Evolutionary conservation across 1,140 invertebrate species (phyloP).

Genomic region (Galendromus occidentalis): DNA sequence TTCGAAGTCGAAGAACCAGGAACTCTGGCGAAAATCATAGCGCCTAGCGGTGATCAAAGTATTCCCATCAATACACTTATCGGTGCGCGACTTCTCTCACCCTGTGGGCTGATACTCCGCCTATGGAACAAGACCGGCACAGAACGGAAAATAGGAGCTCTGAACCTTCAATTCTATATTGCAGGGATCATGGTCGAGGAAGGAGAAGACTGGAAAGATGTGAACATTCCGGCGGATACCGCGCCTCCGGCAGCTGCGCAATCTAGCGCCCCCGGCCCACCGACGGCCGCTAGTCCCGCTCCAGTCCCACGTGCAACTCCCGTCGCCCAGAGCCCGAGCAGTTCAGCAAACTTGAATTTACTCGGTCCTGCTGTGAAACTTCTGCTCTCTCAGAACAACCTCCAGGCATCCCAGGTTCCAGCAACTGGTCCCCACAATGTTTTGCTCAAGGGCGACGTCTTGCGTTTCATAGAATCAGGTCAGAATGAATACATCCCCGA

Average conservation of each 20-base stretch:
- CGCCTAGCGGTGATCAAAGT: constrained; percentile 17
- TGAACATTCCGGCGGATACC: constrained; percentile 27
- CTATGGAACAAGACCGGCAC: too few species aligned
- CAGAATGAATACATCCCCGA: not conserved
- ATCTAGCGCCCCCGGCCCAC: not conserved
- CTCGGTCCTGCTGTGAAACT: constrained; percentile 40
- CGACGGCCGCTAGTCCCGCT: not conserved
- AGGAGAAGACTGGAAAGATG: constrained; percentile 46
- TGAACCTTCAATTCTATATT: not conserved
- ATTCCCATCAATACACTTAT: constrained; percentile 6
- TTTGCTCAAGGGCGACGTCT: constrained; percentile 41
- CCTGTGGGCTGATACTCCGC: too few species aligned
- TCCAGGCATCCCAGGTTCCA: constrained; percentile 30
- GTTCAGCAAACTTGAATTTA: constrained; percentile 25
- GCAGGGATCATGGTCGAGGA: constrained; percentile 72
- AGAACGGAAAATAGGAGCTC: too few species aligned
- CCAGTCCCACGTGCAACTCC: constrained; percentile 8
- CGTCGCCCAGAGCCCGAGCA: constrained; percentile 19
- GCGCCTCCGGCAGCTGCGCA: not conserved
- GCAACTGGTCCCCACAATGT: constrained; percentile 37
- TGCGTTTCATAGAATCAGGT: constrained; percentile 20
- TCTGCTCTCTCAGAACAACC: constrained; percentile 38
- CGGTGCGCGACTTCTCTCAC: constrained; percentile 13
- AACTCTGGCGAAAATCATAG: constrained; percentile 38
- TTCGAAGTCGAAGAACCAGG: constrained; percentile 40